phyloP scores from a whole-genome alignment of 2,113 vertebrate genomes.

The Falco punctatus region DNA sequence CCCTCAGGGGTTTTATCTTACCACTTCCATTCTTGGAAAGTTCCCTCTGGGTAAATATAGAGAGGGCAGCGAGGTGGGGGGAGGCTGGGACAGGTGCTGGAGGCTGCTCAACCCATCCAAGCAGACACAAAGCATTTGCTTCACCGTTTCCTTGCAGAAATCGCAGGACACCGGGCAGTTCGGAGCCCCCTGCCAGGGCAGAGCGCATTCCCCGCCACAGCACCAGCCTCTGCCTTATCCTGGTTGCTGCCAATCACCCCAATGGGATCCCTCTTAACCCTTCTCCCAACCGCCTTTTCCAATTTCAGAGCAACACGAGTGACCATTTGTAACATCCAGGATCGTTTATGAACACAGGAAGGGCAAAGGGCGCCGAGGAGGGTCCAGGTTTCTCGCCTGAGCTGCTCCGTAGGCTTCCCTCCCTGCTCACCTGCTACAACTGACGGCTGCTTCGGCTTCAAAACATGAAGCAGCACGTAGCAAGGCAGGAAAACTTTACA shows the following conservation, averaged over 20 bases:
- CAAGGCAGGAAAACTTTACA: background rate
- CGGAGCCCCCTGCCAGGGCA: background rate
- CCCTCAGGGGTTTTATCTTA: slow-evolving; percentile 78
- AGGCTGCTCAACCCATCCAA: background rate
- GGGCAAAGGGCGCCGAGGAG: background rate
- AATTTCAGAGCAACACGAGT: background rate
- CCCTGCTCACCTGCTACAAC: background rate
- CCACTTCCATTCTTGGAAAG: slow-evolving; percentile 92
- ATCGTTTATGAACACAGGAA: background rate
- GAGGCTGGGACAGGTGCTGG: slow-evolving; percentile 71
- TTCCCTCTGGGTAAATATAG: slow-evolving; percentile 85
- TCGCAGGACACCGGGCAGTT: fast-evolving
- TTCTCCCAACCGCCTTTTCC: fast-evolving
- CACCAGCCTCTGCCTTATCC: fast-evolving
- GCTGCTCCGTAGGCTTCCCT: background rate
- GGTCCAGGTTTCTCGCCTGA: background rate
- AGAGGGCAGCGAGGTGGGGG: slow-evolving; percentile 48
- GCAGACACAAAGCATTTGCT: background rate
- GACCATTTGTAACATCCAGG: background rate
- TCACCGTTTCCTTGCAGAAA: background rate
- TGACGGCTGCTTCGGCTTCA: background rate
- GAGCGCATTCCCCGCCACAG: background rate
- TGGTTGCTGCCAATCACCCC: fast-evolving
- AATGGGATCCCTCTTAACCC: background rate
- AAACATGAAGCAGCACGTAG: background rate